phyloP scores from a whole-genome alignment of 2,113 vertebrate genomes.

The Silurus meridionalis region DNA sequence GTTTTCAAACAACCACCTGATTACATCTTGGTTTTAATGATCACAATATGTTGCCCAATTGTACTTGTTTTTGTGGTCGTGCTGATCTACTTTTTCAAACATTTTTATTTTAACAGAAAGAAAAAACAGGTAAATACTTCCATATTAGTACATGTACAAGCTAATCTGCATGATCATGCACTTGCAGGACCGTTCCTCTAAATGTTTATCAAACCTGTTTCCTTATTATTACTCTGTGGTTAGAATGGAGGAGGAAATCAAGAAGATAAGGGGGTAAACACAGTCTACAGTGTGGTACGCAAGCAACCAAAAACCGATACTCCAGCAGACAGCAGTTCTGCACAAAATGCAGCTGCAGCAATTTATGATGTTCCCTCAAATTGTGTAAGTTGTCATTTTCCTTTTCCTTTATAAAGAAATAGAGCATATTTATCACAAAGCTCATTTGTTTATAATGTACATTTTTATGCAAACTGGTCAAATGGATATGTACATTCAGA shows the following conservation, averaged over 20 bases:
- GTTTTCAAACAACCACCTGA: accelerated
- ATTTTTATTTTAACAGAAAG: background rate
- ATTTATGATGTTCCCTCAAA: slow-evolving; percentile 31
- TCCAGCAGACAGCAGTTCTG: background rate
- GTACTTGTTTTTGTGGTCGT: background rate
- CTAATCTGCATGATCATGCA: background rate
- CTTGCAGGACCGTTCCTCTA: background rate
- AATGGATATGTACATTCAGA: background rate
- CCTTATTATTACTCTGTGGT: slow-evolving; percentile 4
- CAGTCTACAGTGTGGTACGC: slow-evolving; percentile 15
- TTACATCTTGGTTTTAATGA: background rate
- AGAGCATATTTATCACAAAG: background rate
- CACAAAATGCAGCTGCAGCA: background rate
- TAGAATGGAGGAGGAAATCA: background rate
- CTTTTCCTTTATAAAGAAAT: background rate
- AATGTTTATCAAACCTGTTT: background rate
- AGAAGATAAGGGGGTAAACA: background rate
- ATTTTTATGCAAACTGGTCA: background rate
- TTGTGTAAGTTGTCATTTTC: slow-evolving; percentile 18
- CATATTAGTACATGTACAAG: too few relatives aligned
- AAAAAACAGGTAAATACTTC: slow-evolving; percentile 22
- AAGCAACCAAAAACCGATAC: slow-evolving; percentile 6
- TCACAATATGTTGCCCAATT: background rate
- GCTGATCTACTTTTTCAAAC: background rate
- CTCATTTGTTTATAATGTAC: too few relatives aligned